A percentile compares a stretch with the other conserved stretches of the same genome.
phyloP scores from a whole-genome alignment of 2,888 invertebrate genomes.

The Drosophila melanocephala region DNA sequence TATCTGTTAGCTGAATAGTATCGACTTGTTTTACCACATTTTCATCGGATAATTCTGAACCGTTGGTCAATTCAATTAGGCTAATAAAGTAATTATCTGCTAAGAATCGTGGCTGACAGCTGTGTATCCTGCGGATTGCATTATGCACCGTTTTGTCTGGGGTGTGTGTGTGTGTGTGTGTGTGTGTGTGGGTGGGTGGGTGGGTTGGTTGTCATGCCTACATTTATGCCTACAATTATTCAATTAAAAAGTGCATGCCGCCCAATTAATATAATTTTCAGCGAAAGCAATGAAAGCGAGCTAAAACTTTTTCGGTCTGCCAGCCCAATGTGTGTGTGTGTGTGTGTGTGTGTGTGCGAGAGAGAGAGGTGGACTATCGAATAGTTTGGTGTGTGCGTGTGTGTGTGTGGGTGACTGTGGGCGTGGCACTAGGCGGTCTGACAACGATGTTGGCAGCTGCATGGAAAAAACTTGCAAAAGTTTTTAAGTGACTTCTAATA shows the following conservation, averaged over 20 bases:
- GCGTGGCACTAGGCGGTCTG: constrained; percentile 66
- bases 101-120: constrained; percentile 1
- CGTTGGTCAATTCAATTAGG: neutral
- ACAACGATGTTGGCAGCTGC: constrained; percentile 80
- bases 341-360: constrained; percentile 3
- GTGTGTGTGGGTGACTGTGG: constrained; percentile 10
- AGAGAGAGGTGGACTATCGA: constrained; percentile 2
- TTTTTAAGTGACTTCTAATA: constrained; percentile 79
- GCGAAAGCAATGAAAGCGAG: constrained; percentile 41
- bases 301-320: constrained; percentile 56
- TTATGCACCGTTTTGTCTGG: neutral
- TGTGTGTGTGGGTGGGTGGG: neutral
- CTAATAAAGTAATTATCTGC: constrained; percentile 1
- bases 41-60: neutral
- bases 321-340: constrained; percentile 17
- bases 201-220: constrained; percentile 35
- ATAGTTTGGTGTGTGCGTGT: constrained; percentile 8
- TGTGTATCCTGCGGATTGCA: neutral
- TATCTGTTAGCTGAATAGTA: neutral
- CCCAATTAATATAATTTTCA: constrained; percentile 69
- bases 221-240: constrained; percentile 71
- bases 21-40: neutral
- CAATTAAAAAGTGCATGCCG: constrained; percentile 73
- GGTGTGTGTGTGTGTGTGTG: neutral
- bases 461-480: constrained; percentile 75